Conservation (phyloP, 2,113 vertebrate genomes). For the Mugil cephalus region DNA sequence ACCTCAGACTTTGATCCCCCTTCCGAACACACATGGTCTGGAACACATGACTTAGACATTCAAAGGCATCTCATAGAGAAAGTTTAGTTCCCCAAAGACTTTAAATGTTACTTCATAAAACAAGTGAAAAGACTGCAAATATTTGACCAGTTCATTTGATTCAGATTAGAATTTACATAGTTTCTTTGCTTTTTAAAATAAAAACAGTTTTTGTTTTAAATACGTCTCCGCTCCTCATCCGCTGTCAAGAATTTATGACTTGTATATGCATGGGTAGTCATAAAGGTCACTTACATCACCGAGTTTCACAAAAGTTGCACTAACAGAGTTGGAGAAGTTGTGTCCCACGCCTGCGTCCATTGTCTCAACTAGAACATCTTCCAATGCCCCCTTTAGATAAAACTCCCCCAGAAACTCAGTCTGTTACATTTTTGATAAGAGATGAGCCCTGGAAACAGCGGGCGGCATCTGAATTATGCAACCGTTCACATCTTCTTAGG, state of each 20-base stretch:
- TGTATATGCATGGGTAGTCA: background rate
- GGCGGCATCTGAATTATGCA: conserved; percentile 84
- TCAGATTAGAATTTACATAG: too few relatives aligned
- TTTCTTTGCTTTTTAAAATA: background rate
- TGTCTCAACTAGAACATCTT: conserved; percentile 71
- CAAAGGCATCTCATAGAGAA: background rate
- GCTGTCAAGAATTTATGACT: background rate
- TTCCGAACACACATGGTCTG: background rate
- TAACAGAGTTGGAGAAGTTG: conserved; percentile 62
- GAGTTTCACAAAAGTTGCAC: conserved; percentile 59
- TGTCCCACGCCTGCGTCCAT: conserved; percentile 37
- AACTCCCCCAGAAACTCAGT: conserved; percentile 69
- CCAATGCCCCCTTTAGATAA: conserved; percentile 65
- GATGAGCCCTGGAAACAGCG: conserved; percentile 74
- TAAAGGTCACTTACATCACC: conserved; percentile 25
- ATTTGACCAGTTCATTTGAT: background rate
- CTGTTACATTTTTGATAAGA: conserved; percentile 80
- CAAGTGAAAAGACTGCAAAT: background rate
- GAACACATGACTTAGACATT: conserved; percentile 7
- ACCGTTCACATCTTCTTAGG: conserved; percentile 76
- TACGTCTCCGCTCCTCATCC: background rate
- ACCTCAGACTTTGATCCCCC: conserved; percentile 38
- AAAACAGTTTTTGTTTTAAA: conserved; percentile 16
- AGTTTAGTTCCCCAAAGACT: background rate
- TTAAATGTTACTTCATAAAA: background rate